Evolutionary conservation across 92 coral and sea anemone genomes (phyloP), one percentile per base, ranked within the genome.

Genomic region (Palythoa grandiflora): DNA sequence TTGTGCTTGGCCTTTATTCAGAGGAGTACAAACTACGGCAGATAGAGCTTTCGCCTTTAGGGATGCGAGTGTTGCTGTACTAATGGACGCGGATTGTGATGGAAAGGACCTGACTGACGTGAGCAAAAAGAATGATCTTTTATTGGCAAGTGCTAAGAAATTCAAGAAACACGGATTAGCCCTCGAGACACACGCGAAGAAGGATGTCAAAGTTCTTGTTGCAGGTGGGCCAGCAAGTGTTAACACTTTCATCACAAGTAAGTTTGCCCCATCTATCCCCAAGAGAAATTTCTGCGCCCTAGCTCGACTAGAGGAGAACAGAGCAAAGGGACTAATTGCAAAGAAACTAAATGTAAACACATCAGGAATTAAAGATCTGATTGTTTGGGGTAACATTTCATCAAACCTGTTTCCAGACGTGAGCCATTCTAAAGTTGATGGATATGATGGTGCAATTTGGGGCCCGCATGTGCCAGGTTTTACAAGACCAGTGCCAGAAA

Each of bases 401-500:
- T 73, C 85, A 21, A 78, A 83, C 19, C 93, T 93, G 3, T 61
- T 77, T 16, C 86, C 96, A 52, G 99, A 97, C 73, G 89, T 97
- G 17, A 92, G 89, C 38, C 86, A 65, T 88, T 94, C 99, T 36
- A 96, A 94, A 83, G 98, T 96, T 4, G 91, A 94, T 81, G 99
- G 99, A 1, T 97, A 91, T 83, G 98, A 97, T 89, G 99, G 99
- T 5, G 99, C 99, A 19, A 97, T 97, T 37, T 97, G 99, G 98
- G 98, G 98, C 19, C 98, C 99, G 71, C 99, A 97, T 83, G 83
- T 96, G 17, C 93, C 94, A 48, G 95, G 96, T n/a, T 96, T 96
- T 71, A 93, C 98, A 52, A 89, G 96, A 9, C 86, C 96, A 50
- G 97, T 97, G 17, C 94, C 95, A 72, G 98, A 97, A 84, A 97